Base-by-base conservation (phyloP, 1,140 invertebrate genomes). In the Trachymyrmex cornetzi region DNA sequence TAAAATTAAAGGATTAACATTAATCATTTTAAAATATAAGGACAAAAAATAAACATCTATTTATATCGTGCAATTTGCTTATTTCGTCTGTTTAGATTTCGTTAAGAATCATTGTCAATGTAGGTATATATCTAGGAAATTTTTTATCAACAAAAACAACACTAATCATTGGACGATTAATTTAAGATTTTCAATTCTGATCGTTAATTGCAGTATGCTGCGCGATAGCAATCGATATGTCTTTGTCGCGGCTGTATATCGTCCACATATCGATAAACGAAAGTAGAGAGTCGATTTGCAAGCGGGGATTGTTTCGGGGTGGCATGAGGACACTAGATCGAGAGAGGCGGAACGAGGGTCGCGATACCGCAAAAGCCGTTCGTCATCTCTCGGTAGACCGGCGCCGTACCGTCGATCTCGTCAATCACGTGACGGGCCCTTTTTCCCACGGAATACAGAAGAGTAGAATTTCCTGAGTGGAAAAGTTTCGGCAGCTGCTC, bases 361-460 rank as follows among this genome's bases (percentile, higher is more conserved):
- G 67, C 85, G 88, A 89, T 75, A 84, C 69, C 77, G 64, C 67
- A 55, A 27, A 55, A 63, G 30, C 75, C 87, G 80, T 91, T 82
- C 71, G 77, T 91, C 90, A 91, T 91, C 87, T 91, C 89, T 87
- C 53, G 63, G 24, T 67, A 61, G 34, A 38, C 11, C 61, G 64
- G 55, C 75, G 7, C 22, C 66, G 80, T 59, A 64, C 84, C 75
- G 85, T 87, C 85, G 61, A 89, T 88, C 80, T 87, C 82, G 90
- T 91, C 90, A 74, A 89, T 91, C 90, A 90, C 72, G 67, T 19
- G 2, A 19, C 44, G 24, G 11, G n/a, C 59, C 6, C 22, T 53
- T 27, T n/a, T 53, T 57, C 30, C 27, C 24, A 24, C 14, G 24
- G n/a, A 24, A 50, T 48, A 71, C 44, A 72, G 85, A 82, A 24